Base-by-base conservation (phyloP, 2,113 vertebrate genomes). In the Muntiacus reevesi region DNA sequence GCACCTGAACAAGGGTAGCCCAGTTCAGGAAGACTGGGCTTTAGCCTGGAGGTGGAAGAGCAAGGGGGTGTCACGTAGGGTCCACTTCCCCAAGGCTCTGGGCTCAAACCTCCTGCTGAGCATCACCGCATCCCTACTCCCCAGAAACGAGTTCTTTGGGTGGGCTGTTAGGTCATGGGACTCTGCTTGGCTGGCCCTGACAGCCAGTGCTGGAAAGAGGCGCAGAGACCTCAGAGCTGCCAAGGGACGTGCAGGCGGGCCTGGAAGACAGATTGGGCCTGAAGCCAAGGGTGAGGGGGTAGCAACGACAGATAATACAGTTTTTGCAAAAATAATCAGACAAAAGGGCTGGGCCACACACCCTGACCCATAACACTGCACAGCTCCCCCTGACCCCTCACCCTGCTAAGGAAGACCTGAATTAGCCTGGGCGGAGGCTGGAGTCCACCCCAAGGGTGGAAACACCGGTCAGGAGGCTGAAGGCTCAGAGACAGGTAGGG, bases 181-280 rank as follows among this genome's bases (percentile, higher is more conserved):
- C 81, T 96, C 87, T 54, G 88, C 85, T 93, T 93, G 10, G 93
- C 91, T 90, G 83, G 97, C 84, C 97, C 97, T 57, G 91, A 94
- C 78, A 97, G 86, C 93, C 92, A 91, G 93, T 89, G 79, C 59
- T 86, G 13, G 87, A 67, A 43, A 21, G 94, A 84, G 83, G 82
- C 15, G 9, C n/a, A 50, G 90, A 60, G 93, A 84, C 87, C 96
- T 92, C 33, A 76, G 94, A 78, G 95, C 82, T 91, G 94, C 89
- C 5, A 7, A 96, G 60, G 89, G 96, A 97, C 89, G 97, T 96
- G 93, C 89, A 93, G 78, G 64, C 82, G 60, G 97, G 94, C 95
- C 97, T 97, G 97, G 98, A 98, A 98, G 98, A 98, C 97, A 87
- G 76, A 93, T 6, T 59, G 95, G 89, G 83, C 87, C 91, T 7